These are phyloP conservation scores for Apis florea DNA, from an alignment of 1,140 invertebrate genomes.

Conservation along the genomic window DNA sequence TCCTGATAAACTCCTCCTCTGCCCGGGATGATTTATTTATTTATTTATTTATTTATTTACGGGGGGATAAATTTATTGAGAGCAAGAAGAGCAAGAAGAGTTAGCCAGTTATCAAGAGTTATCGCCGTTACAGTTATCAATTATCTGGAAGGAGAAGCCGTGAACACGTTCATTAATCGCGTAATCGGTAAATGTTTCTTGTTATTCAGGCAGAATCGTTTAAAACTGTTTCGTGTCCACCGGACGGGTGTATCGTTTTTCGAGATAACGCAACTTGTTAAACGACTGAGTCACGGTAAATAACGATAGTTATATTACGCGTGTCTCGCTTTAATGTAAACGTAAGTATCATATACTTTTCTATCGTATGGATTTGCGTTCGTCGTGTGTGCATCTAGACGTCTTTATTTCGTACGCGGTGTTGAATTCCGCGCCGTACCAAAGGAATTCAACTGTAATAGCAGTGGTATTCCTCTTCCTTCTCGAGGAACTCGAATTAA, in stretches of 20 bases:
- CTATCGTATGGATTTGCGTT: conserved; percentile 3
- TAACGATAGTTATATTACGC: conserved; percentile 19
- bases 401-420: not conserved
- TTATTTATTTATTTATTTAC: too few species aligned
- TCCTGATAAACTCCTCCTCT: not conserved
- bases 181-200: not conserved
- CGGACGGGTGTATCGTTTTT: conserved; percentile 7
- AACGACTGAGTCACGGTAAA: conserved; percentile 34
- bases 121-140: too few species aligned
- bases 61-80: too few species aligned
- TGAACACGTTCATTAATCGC: not conserved
- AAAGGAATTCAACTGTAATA: not conserved
- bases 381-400: not conserved
- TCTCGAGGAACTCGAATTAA: not conserved
- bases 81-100: too few species aligned
- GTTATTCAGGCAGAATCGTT: not conserved
- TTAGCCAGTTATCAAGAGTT: too few species aligned
- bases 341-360: not conserved
- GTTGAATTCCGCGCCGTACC: too few species aligned
- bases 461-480: too few species aligned
- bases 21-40: too few species aligned
- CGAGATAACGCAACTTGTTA: conserved; percentile 33
- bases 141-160: not conserved
- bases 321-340: conserved; percentile 21
- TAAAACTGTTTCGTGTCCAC: not conserved